These are phyloP conservation scores for Scopus umbretta DNA, from an alignment of 2,113 vertebrate species.

Conservation along the genomic window DNA sequence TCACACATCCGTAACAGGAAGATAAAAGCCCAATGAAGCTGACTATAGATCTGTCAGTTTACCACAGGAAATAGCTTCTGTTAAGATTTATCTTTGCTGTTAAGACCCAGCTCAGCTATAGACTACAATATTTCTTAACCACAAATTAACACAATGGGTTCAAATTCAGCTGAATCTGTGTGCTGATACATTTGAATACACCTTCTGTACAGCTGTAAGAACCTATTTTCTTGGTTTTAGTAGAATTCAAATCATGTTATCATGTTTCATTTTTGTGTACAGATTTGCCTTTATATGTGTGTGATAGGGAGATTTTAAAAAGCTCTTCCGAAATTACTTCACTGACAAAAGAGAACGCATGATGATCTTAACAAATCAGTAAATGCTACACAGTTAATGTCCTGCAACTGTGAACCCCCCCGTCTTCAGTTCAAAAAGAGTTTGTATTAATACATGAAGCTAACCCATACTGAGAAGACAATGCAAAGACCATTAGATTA, in stretches of 20 bases:
- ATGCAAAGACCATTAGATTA: background rate
- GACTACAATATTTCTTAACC: background rate
- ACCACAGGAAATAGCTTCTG: background rate
- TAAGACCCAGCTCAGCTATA: background rate
- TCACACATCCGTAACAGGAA: background rate
- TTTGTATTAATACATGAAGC: background rate
- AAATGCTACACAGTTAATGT: background rate
- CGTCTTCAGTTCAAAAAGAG: background rate
- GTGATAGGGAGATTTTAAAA: background rate
- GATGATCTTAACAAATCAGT: background rate
- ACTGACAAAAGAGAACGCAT: background rate
- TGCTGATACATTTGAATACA: background rate
- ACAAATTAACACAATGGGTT: background rate
- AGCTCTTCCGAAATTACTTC: background rate
- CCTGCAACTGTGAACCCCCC: background rate
- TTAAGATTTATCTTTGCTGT: background rate
- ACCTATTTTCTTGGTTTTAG: background rate
- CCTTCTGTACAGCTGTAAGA: background rate
- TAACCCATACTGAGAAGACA: background rate
- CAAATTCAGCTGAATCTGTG: background rate
- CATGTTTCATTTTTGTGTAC: background rate
- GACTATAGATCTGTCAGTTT: background rate
- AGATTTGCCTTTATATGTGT: background rate
- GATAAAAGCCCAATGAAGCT: background rate
- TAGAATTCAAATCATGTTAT: background rate